Evolutionary conservation across 2,888 invertebrate genomes (phyloP), one percentile per base, ranked within the genome.

Genomic region (Amiota communis): DNA sequence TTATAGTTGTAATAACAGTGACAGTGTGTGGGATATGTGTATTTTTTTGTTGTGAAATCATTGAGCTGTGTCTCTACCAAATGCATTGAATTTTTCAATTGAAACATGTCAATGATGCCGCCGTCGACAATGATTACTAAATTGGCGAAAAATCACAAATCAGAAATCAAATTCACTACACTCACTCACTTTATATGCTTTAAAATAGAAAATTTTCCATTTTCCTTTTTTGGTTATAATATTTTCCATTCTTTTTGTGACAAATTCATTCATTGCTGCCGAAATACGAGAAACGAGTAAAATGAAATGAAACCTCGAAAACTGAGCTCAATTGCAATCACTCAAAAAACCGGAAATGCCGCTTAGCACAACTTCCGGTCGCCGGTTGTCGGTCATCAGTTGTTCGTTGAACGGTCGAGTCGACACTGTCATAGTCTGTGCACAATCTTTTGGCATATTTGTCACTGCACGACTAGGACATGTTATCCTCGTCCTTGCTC

Each of bases 291-390:
- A 23, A 46, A 63, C 12, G 23, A 36, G 36, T 23, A 3, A 72
- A 59, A 72, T 76, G 76, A 75, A 76, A 67, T 71, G 75, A 82
- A 81, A 84, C 81, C 85, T 77, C 86, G 81, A 63, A 84, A 78
- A 76, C 83, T 78, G 83, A 87, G 85, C 86, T 86, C 87, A 81
- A 86, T 87, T 86, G 85, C 85, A 85, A 85, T 85, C 85, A 85
- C 87, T 85, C 85, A 85, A 87, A 85, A 81, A 82, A 83, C 79
- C 85, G 85, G 85, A 87, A 87, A 87, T 86, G 87, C 83, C 83
- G 85, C 87, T 87, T 83, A 86, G 87, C 82, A 80, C 81, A 86
- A 83, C 83, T 83, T 83, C 83, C 83, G 81, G 85, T 84, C 83
- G 80, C 81, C 78, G 46, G 12, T 63, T 75, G 76, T 64, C 74